These are phyloP conservation scores for Anagrus nilaparvatae DNA, from an alignment of 1,140 invertebrate genomes.

Conservation along the genomic window DNA sequence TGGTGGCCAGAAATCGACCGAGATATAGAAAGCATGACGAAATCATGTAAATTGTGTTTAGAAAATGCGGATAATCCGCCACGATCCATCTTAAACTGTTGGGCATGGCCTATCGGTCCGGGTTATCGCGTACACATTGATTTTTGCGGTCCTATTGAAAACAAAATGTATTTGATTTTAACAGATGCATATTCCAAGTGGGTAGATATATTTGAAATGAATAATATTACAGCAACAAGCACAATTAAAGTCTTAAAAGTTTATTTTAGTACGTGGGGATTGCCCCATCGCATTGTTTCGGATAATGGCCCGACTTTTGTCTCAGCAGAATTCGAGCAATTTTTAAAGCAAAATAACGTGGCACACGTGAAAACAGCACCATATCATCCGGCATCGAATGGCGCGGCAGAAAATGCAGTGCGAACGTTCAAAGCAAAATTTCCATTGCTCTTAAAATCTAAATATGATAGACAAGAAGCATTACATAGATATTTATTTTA, in stretches of 20 bases:
- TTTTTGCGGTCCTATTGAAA: conserved; percentile 19
- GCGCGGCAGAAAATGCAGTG: conserved; percentile 27
- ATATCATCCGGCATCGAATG: conserved; percentile 30
- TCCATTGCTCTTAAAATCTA: too few relatives aligned
- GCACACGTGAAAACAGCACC: conserved; percentile 26
- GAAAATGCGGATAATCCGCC: conserved; percentile 18
- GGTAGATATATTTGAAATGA: conserved; percentile 8
- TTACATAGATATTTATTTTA: too few relatives aligned
- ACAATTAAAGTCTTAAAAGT: too few relatives aligned
- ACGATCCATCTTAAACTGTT: conserved; percentile 20
- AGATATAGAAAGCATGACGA: conserved; percentile 27
- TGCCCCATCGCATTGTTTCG: too few relatives aligned
- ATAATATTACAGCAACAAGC: conserved; percentile 8
- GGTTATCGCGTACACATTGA: conserved; percentile 35
- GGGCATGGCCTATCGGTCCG: conserved; percentile 27
- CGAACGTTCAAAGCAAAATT: conserved; percentile 28
- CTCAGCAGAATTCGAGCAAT: conserved; percentile 20
- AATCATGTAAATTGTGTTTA: conserved; percentile 21
- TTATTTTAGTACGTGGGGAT: too few relatives aligned
- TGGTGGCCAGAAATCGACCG: conserved; percentile 39
- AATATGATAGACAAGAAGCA: too few relatives aligned
- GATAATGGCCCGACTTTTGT: conserved; percentile 23
- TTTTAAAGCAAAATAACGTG: conserved; percentile 20
- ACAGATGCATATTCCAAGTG: conserved; percentile 29
- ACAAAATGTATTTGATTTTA: conserved; percentile 22